A percentile compares a stretch with the other conserved stretches of the same genome.
Conservation (phyloP, 1,140 invertebrate genomes). For the Drosophila sproati region DNA sequence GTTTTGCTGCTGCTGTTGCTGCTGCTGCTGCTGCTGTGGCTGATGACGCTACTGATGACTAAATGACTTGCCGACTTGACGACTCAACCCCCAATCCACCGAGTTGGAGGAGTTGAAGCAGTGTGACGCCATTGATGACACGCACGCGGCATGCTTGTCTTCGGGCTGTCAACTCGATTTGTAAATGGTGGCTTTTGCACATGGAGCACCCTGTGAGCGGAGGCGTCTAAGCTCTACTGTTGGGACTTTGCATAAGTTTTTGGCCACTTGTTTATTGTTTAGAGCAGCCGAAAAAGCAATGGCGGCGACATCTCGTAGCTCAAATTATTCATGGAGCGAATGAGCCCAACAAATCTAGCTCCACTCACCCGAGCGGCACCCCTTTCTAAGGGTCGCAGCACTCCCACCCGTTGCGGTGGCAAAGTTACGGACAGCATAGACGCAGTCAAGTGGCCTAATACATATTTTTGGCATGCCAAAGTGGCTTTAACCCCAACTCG, state of each 20-base stretch:
- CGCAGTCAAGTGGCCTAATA: conserved; percentile 78
- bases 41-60: conserved; percentile 70
- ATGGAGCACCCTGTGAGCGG: neutral
- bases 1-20: conserved; percentile 45
- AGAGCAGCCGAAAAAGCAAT: conserved; percentile 33
- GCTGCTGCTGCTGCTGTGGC: conserved; percentile 17
- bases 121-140: conserved; percentile 73
- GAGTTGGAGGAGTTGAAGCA: conserved; percentile 10
- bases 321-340: conserved; percentile 81
- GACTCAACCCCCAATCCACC: conserved; percentile 19
- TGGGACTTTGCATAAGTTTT: conserved; percentile 75
- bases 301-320: conserved; percentile 66
- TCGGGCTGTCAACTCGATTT: conserved; percentile 66
- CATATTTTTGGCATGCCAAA: conserved; percentile 71
- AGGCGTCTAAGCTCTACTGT: conserved; percentile 8
- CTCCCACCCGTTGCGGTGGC: neutral
- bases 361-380: conserved; percentile 30
- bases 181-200: neutral
- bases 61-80: conserved; percentile 72
- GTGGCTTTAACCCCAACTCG: conserved; percentile 51
- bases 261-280: conserved; percentile 80
- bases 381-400: conserved; percentile 3
- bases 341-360: conserved; percentile 76
- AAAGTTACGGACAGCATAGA: conserved; percentile 3
- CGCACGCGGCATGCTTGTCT: conserved; percentile 56